Conservation (phyloP, 2,888 invertebrate species). For the Aquatica leii region DNA sequence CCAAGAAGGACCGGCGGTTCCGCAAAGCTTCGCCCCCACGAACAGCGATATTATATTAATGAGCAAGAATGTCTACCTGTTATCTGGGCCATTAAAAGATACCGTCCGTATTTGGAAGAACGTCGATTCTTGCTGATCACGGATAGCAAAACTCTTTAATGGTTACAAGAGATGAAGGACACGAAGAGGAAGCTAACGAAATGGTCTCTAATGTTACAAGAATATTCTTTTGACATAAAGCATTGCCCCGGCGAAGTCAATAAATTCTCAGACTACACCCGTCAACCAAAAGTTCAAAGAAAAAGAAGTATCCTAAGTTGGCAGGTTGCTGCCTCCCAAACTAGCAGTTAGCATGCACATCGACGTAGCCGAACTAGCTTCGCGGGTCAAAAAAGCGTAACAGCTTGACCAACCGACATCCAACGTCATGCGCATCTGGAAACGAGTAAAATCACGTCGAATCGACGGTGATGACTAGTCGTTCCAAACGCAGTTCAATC, state of each 20-base stretch:
- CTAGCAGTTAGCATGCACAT: too few relatives aligned
- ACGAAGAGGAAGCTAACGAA: constrained; percentile 29
- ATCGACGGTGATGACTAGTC: too few relatives aligned
- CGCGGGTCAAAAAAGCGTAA: too few relatives aligned
- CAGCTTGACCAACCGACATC: too few relatives aligned
- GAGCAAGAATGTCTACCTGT: constrained; percentile 45
- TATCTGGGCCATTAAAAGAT: constrained; percentile 43
- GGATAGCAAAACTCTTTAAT: too few relatives aligned
- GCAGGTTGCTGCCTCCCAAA: too few relatives aligned
- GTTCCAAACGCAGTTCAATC: background rate
- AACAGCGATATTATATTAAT: constrained; percentile 43
- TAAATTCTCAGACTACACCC: constrained; percentile 19
- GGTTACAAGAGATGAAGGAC: constrained; percentile 36
- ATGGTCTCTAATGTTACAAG: constrained; percentile 38
- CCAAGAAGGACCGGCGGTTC: constrained; percentile 36
- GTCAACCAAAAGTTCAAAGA: too few relatives aligned
- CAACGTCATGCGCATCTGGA: too few relatives aligned
- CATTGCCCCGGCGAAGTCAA: constrained; percentile 40
- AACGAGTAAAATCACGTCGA: too few relatives aligned
- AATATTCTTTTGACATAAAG: constrained; percentile 40
- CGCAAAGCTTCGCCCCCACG: constrained; percentile 31
- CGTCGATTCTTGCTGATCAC: too few relatives aligned
- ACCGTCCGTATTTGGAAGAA: constrained; percentile 42
- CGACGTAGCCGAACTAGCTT: too few relatives aligned
- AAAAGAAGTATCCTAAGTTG: too few relatives aligned